Evolutionary conservation across 2,888 invertebrate genomes (phyloP), one percentile per base, ranked within the genome.

Genomic region (Tillus elongatus): DNA sequence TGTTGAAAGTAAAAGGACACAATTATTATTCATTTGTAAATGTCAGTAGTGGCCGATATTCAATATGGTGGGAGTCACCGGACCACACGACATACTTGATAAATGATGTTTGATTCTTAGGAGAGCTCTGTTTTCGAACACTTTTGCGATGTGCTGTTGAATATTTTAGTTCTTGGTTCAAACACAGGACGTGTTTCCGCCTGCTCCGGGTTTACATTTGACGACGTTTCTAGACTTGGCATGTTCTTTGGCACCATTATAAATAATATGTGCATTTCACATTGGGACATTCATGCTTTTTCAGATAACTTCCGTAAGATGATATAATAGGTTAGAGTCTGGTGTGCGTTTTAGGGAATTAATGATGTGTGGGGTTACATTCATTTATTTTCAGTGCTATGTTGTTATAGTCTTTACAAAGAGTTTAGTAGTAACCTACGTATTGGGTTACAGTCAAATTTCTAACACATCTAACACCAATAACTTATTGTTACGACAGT

Each of bases 21-120:
- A 64, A 66, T 65, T 64, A 64, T 64, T 64, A 64, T 66, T 65
- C 66, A 66, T 66, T 65, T 66, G 63, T 65, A 63, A 64, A 64
- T 64, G 66, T 66, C 66, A 66, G 58, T 57, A 54, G 54, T 62
- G 64, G 57, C 61, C 64, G 62, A 66, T 64, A 65, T 66, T 66
- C 63, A 64, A 66, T 66, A 64, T 63, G 61, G 63, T 64, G 60
- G 64, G 64, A 63, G 65, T 64, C 57, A 53, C 55, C 61, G 62
- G 62, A 63, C 62, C 63, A 61, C 62, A 64, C 63, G 61, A 62
- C 61, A 59, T 51, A 45, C 50, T 59, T 64, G 64, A 64, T 64
- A 65, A 65, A 65, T 65, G 65, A 65, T 65, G 54, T 50, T 53
- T 52, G 56, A 63, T 64, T 65, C 63, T 63, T 60, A 57, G 63